A percentile compares a stretch with the other conserved stretches of the same genome.
Evolutionary conservation across 2,888 invertebrate genomes (phyloP).

Genomic region (Sylvicola fuscatus): DNA sequence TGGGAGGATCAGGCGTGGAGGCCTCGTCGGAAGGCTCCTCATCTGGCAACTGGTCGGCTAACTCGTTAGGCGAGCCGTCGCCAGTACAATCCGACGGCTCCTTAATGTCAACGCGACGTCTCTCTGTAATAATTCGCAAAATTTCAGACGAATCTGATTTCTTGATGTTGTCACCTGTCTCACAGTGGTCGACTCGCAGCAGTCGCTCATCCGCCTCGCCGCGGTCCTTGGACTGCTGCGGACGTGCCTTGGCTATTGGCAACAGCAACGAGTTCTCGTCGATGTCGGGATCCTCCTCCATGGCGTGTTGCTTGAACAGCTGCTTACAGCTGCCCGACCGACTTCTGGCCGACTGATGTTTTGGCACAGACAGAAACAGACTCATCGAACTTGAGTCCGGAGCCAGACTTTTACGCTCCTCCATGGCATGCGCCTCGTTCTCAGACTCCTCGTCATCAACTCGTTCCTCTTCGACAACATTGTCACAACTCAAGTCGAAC

Average conservation of each 20-base stretch:
- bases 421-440: no score
- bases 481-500: no score
- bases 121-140: slow-evolving; percentile 24
- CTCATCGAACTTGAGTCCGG: no score
- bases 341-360: slow-evolving; percentile 22
- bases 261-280: slow-evolving; percentile 30
- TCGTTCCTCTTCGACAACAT: no score
- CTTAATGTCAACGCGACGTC: slow-evolving; percentile 20
- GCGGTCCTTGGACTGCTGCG: slow-evolving; percentile 32
- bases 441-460: no score
- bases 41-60: no score
- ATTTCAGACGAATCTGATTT: slow-evolving; percentile 25
- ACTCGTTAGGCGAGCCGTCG: slow-evolving; percentile 12
- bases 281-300: slow-evolving; percentile 29
- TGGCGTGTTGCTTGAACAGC: slow-evolving; percentile 33
- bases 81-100: slow-evolving; percentile 18
- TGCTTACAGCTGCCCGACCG: slow-evolving; percentile 32
- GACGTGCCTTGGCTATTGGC: slow-evolving; percentile 12
- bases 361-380: slow-evolving; percentile 20
- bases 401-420: no score
- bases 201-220: slow-evolving; percentile 31
- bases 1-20: no score
- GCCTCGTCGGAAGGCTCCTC: no score
- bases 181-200: slow-evolving; percentile 13
- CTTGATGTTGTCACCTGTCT: slow-evolving; percentile 11